A percentile compares a stretch with the other conserved stretches of the same genome.
Conservation (phyloP, 2,113 vertebrate species). For the Gymnogyps californianus region DNA sequence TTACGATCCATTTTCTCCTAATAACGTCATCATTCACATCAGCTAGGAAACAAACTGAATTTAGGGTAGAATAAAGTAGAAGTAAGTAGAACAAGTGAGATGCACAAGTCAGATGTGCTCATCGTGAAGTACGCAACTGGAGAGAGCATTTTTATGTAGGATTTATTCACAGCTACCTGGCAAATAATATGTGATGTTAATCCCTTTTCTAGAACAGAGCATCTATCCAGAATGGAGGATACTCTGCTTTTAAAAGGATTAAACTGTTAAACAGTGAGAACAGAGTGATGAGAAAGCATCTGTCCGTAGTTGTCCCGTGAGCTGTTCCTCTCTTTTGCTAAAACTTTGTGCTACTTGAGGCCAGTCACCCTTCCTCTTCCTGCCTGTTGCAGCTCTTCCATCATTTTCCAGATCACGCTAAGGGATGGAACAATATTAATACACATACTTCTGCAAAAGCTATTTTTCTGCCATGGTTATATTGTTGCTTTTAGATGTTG, state of each 20-base stretch:
- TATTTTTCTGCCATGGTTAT: background rate
- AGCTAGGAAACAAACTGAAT: background rate
- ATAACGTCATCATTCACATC: rapidly evolving
- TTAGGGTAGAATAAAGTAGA: background rate
- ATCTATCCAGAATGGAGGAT: background rate
- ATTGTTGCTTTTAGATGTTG: background rate
- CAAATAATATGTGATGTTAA: background rate
- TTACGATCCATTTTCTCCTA: background rate
- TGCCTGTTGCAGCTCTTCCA: background rate
- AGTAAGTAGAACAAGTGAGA: background rate
- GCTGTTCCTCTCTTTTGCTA: background rate
- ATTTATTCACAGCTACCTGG: background rate
- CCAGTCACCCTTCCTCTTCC: background rate
- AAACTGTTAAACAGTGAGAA: background rate
- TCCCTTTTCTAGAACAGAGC: background rate
- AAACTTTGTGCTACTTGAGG: background rate
- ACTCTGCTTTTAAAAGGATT: background rate
- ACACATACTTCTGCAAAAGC: background rate
- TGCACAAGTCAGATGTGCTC: background rate
- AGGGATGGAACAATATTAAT: background rate
- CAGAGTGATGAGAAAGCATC: background rate
- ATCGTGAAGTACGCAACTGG: background rate
- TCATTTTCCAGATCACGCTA: background rate
- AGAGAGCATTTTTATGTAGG: background rate
- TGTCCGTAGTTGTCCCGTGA: background rate